A percentile compares a stretch with the other conserved stretches of the same genome.
Evolutionary conservation across 92 coral and sea anemone genomes (phyloP).

Genomic region (Anthopleura xanthogrammica): DNA sequence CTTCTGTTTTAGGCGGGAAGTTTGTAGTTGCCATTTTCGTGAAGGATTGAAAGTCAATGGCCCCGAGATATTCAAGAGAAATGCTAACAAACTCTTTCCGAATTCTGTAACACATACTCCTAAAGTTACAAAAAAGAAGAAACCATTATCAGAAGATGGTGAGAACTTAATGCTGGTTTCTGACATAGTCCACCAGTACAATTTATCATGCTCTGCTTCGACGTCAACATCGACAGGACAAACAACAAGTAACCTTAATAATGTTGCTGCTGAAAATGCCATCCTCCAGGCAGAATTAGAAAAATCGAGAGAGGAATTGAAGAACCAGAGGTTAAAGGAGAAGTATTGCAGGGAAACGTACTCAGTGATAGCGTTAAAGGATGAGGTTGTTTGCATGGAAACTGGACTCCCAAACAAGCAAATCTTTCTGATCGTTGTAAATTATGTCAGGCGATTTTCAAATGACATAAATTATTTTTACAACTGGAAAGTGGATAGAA

Average conservation of each 20-base stretch:
- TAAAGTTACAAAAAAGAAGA: neutral
- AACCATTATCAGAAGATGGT: too few relatives aligned
- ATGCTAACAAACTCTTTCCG: neutral
- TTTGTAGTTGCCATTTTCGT: neutral
- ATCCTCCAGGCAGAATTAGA: constrained; percentile 32
- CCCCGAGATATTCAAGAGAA: neutral
- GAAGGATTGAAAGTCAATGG: neutral
- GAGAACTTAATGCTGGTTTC: too few relatives aligned
- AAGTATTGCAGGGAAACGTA: constrained; percentile 26
- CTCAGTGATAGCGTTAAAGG: constrained; percentile 14
- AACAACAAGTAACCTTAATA: too few relatives aligned
- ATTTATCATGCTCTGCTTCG: constrained; percentile 1
- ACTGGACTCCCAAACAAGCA: constrained; percentile 8
- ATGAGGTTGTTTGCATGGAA: neutral
- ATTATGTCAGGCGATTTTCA: constrained; percentile 31
- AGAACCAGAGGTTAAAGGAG: constrained; percentile 7
- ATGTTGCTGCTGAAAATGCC: constrained; percentile 26
- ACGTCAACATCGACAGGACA: neutral
- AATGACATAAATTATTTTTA: constrained; percentile 38
- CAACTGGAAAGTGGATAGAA: constrained; percentile 50
- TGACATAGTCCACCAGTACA: neutral
- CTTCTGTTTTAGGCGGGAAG: too few relatives aligned
- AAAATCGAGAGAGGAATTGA: constrained; percentile 18
- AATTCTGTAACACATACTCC: constrained; percentile 1
- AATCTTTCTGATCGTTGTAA: constrained; percentile 28